Base-by-base conservation (phyloP, 1,140 invertebrate species). In the Helicorthomorpha holstii region DNA sequence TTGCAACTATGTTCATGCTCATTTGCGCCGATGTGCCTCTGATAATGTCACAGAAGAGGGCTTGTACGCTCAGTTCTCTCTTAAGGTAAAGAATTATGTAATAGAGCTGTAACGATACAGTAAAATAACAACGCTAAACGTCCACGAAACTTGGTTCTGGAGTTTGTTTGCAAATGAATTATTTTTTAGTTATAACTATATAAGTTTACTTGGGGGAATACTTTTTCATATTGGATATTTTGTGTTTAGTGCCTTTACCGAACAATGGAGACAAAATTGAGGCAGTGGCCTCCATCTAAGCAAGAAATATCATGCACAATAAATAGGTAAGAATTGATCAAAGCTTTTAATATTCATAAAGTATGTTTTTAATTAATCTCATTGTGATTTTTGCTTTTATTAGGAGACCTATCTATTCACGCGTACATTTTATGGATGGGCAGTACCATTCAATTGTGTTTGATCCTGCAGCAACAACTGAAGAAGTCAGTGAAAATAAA, bases 361-460 rank as follows among this genome's bases (percentile, higher is more conserved):
- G 16, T 7, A 34, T 7, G 7, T 7, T 34, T 7, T 46, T 4
- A 12, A 21, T 46, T 46, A 46, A 46, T 46, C 12, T 46, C 12
- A 7, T 7, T 22, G 44, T 46, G 19, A 7, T 25, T 46, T 7
- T 50, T 44, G 25, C 52, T 53, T 34, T 23, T 27, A 46, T 55
- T 57, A 65, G 90, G 43, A 73, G 89, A 53, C 85, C 85, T 3
- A 85, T 94, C 52, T 91, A 93, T 64, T 84, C 89, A 0, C 78
- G 87, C 45, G 88, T 96, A 59, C 81, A 90, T 65, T 83, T 96
- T 61, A 83, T 94, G 75, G 89, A 95, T 67, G 90, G 89, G 1
- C 89, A 93, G 61, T 91, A 91, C 64, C 86, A 94, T 63, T 85
- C 88, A 0, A 80, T 95, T 1, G 89, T 94, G 67, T 95, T 95